A percentile compares a stretch with the other conserved stretches of the same genome.
Conservation (phyloP, 2,888 invertebrate species). For the Dysmachus trigonus region DNA sequence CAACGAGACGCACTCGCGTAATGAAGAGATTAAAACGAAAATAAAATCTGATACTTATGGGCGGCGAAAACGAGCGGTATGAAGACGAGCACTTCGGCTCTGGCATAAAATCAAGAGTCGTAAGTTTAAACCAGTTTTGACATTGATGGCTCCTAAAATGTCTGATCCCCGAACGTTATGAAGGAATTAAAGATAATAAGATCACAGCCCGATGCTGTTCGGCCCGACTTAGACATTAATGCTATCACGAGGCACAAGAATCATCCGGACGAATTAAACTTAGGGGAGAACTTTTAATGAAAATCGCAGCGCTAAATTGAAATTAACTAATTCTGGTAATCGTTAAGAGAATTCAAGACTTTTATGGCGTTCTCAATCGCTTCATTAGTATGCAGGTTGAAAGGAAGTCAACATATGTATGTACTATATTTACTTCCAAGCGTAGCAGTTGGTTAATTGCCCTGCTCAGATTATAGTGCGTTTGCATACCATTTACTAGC, state of each 20-base stretch:
- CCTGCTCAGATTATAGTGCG: background rate
- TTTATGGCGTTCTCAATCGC: background rate
- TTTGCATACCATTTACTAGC: background rate
- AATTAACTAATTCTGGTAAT: constrained; percentile 22
- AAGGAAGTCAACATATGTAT: no score
- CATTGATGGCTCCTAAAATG: constrained; percentile 44
- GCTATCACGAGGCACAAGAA: background rate
- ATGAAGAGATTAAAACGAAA: constrained; percentile 42
- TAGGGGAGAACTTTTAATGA: background rate
- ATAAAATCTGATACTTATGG: constrained; percentile 42
- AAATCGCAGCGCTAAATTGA: constrained; percentile 13
- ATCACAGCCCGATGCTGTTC: background rate
- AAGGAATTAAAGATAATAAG: constrained; percentile 38
- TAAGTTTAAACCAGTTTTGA: constrained; percentile 45
- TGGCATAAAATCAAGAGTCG: constrained; percentile 22
- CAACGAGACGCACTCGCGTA: constrained; percentile 21
- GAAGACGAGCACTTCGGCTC: constrained; percentile 28
- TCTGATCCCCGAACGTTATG: constrained; percentile 41
- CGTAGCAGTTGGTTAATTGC: background rate
- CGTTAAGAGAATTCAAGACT: background rate
- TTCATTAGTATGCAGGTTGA: background rate
- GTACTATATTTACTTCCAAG: background rate
- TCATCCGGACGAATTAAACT: background rate
- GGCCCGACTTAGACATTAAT: constrained; percentile 1
- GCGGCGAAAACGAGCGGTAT: background rate